Evolutionary conservation across 2,888 invertebrate genomes (phyloP), one percentile per base, ranked within the genome.

Genomic region (Rutpela maculata): DNA sequence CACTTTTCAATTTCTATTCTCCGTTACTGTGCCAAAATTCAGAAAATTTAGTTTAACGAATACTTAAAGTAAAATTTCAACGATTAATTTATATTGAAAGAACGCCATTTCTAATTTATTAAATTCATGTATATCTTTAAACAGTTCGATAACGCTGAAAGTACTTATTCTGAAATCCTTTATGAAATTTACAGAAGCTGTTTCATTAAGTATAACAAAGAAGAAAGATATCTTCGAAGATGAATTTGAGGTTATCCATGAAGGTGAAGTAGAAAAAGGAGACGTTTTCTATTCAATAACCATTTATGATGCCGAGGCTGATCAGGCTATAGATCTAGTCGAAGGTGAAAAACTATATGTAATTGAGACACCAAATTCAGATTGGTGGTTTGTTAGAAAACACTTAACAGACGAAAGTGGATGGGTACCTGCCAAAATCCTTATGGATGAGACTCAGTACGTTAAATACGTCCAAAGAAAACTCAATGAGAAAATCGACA

Each of bases 341-440:
- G 97, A 98, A 91, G 97, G 97, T 80, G 97, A 98, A 91, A 93
- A 94, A 84, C 94, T 98, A 9, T 96, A 95, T 84, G 94, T 98
- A 43, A 65, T 90, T 92, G 95, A 96, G 90, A 95, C 95, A 71
- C 95, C 95, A 68, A 96, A 96, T 88, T 93, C 94, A 71, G 97
- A 97, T 88, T 97, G 97, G 97, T 98, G 97, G 97, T 96, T 95
- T 87, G 96, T 98, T 0, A 94, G 94, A 84, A 98, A 98, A 89
- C 94, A 96, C 88, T 91, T 97, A 31, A 97, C 97, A 0, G 95
- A 96, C 88, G 97, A 98, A 90, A 96, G 95, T 85, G 98, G 98
- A 77, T 97, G 96, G 95, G 97, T 97, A n/a, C 97, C 97, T 17
- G 96, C 97, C 0, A 95, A 96, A 87, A 95, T 96, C 87, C 91